These are phyloP conservation scores for Hipposideros larvatus DNA, from an alignment of 2,797 vertebrate genomes.

Conservation along the genomic window DNA sequence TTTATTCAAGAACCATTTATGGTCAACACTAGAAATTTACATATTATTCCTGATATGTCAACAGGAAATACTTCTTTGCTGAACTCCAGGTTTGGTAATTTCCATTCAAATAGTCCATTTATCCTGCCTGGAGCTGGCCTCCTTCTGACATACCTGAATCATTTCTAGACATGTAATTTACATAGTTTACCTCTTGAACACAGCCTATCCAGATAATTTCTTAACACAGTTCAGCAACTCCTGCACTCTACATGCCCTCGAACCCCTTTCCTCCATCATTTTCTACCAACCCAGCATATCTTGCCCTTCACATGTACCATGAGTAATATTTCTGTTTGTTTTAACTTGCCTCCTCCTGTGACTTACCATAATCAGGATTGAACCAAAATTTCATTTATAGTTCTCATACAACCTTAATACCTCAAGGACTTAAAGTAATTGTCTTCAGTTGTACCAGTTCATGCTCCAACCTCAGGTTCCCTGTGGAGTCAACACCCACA, in stretches of 20 bases:
- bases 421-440: background rate
- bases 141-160: background rate
- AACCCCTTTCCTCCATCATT: background rate
- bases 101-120: conserved; percentile 30
- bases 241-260: background rate
- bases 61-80: background rate
- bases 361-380: background rate
- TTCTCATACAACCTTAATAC: background rate
- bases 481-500: background rate
- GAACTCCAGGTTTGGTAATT: background rate
- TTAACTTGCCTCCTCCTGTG: background rate
- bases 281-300: background rate
- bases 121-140: background rate
- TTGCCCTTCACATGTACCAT: background rate
- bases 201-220: background rate
- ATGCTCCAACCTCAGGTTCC: background rate
- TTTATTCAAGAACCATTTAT: background rate
- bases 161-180: conserved; percentile 5
- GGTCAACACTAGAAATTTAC: background rate
- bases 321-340: background rate
- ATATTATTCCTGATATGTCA: background rate
- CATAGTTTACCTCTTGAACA: background rate
- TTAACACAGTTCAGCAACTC: background rate
- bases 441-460: background rate
- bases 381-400: background rate